phyloP scores from a whole-genome alignment of 2,888 invertebrate genomes.

The Clostera curtula region DNA sequence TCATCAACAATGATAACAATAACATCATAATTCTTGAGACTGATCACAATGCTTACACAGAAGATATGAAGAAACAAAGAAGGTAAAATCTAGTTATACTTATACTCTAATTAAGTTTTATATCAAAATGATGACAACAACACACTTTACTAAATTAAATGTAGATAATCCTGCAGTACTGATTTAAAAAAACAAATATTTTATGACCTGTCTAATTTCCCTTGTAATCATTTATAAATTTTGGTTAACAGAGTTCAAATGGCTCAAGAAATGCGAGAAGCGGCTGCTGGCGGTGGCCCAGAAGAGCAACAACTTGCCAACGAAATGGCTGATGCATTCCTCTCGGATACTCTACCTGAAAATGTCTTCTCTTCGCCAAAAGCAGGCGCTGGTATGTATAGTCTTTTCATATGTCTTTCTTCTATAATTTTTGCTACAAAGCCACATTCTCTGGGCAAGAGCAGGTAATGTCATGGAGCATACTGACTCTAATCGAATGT shows the following conservation, averaged over 20 bases:
- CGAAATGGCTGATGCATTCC: constrained; percentile 97
- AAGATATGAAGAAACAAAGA: constrained; percentile 94
- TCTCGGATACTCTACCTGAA: constrained; percentile 96
- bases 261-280: constrained; percentile 98
- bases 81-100: constrained; percentile 43
- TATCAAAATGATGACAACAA: constrained; percentile 49
- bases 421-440: neutral
- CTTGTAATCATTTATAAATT: neutral
- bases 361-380: constrained; percentile 96
- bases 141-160: constrained; percentile 49
- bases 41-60: constrained; percentile 98
- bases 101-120: constrained; percentile 2
- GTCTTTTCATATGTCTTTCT: neutral
- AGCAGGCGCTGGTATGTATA: constrained; percentile 81
- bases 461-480: constrained; percentile 45
- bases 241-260: constrained; percentile 84
- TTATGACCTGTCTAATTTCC: neutral
- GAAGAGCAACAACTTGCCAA: constrained; percentile 96
- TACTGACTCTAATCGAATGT: constrained; percentile 67
- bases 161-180: constrained; percentile 69
- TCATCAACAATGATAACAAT: constrained; percentile 92
- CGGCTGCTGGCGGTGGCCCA: constrained; percentile 85
- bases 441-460: constrained; percentile 75
- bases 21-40: constrained; percentile 95
- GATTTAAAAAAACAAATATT: constrained; percentile 22